These are phyloP conservation scores for Dendrolimus punctatus DNA, from an alignment of 1,140 invertebrate species.

Conservation along the genomic window DNA sequence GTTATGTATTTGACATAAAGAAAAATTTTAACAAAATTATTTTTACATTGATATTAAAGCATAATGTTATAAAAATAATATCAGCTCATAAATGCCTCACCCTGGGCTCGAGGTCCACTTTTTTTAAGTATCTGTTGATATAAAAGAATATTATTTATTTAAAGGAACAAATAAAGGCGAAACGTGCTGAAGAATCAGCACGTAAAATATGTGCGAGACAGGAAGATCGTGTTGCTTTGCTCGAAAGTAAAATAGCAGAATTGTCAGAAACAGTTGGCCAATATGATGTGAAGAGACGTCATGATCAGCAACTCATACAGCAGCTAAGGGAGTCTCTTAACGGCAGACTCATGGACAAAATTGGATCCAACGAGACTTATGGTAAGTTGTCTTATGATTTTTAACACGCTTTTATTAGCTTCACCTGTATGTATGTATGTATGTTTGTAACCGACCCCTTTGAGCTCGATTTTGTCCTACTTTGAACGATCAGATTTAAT, in stretches of 20 bases:
- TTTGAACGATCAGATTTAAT: too few species aligned
- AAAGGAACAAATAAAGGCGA: constrained; percentile 78
- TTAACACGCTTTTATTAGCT: too few species aligned
- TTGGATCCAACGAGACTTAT: constrained; percentile 16
- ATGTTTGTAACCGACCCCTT: too few species aligned
- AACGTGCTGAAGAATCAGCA: constrained; percentile 79
- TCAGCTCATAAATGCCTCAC: too few species aligned
- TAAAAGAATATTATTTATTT: neutral
- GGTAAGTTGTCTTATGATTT: constrained; percentile 10
- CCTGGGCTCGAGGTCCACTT: too few species aligned
- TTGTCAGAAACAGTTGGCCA: constrained; percentile 84
- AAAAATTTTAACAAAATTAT: too few species aligned
- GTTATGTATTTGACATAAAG: too few species aligned
- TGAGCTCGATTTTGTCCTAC: too few species aligned
- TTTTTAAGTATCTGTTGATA: neutral
- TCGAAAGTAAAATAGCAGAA: constrained; percentile 86
- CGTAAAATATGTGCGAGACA: constrained; percentile 77
- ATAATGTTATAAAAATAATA: too few species aligned
- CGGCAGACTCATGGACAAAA: constrained; percentile 36
- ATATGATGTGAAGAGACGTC: constrained; percentile 81
- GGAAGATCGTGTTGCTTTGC: constrained; percentile 82
- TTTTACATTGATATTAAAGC: too few species aligned
- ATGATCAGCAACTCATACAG: constrained; percentile 83
- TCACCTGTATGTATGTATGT: too few species aligned
- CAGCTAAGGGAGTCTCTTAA: constrained; percentile 76